phyloP scores from a whole-genome alignment of 2,113 vertebrate genomes.

The Ornithorhynchus anatinus region DNA sequence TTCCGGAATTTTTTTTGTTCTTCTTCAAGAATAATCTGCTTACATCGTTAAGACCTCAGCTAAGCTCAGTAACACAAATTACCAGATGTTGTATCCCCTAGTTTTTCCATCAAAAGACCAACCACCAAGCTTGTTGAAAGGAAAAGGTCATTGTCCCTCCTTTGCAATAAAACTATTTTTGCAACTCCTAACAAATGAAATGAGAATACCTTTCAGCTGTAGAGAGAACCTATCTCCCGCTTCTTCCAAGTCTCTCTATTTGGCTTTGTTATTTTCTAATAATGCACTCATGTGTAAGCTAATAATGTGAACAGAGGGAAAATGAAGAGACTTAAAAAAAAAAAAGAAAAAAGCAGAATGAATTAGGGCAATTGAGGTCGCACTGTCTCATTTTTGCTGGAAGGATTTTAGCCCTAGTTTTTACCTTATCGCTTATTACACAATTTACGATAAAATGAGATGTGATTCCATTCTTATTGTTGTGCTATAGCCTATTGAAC shows the following conservation, averaged over 20 bases:
- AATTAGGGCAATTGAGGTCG: conserved; percentile 92
- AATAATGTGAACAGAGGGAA: conserved; percentile 88
- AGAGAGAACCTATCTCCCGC: conserved; percentile 76
- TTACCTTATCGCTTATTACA: conserved; percentile 96
- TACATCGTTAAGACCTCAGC: conserved; percentile 92
- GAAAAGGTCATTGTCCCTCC: conserved; percentile 80
- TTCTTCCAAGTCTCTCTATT: conserved; percentile 73
- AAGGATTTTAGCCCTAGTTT: conserved; percentile 87
- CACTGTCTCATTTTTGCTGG: conserved; percentile 87
- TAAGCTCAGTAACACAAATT: conserved; percentile 96
- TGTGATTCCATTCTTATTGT: conserved; percentile 85
- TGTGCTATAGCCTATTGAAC: conserved; percentile 79
- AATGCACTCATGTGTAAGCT: conserved; percentile 89
- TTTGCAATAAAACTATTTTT: conserved; percentile 89
- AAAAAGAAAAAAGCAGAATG: conserved; percentile 74
- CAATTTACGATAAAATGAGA: conserved; percentile 92
- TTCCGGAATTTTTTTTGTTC: conserved; percentile 82
- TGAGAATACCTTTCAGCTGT: conserved; percentile 81
- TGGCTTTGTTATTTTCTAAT: conserved; percentile 82
- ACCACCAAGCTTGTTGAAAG: conserved; percentile 84
- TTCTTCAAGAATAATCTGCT: conserved; percentile 93
- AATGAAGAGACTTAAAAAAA: conserved; percentile 79
- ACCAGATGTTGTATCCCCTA: conserved; percentile 91
- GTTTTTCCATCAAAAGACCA: conserved; percentile 84
- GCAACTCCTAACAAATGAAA: conserved; percentile 88